A percentile compares a stretch with the other conserved stretches of the same genome.
These are phyloP conservation scores for Dermochelys coriacea DNA, from an alignment of 2,797 vertebrate genomes.

Conservation along the genomic window DNA sequence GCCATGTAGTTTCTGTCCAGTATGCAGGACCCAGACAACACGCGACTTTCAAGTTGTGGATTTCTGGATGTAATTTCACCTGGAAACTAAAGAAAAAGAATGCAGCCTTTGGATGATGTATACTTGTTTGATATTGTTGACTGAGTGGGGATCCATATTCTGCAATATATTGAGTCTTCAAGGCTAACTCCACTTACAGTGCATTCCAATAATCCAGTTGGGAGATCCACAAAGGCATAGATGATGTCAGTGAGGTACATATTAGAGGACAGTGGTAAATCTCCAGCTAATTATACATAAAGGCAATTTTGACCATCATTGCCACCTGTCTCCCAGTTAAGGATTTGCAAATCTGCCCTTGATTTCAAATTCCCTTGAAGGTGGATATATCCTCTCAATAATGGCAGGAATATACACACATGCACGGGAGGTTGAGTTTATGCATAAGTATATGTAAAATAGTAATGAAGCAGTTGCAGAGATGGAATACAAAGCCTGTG, in stretches of 20 bases:
- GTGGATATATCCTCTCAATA: background rate
- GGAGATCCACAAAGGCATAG: background rate
- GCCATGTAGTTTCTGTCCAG: background rate
- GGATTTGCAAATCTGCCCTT: background rate
- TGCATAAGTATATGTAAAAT: background rate
- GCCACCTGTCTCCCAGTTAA: background rate
- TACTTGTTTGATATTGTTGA: background rate
- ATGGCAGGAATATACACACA: background rate
- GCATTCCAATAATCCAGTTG: background rate
- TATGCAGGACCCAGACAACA: background rate
- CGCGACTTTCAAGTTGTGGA: background rate
- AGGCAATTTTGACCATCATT: background rate
- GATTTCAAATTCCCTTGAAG: background rate
- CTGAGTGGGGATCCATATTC: background rate
- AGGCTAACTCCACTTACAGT: background rate
- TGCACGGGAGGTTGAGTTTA: background rate
- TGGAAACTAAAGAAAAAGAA: background rate
- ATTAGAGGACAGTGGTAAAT: background rate
- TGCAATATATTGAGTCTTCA: background rate
- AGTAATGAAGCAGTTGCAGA: background rate
- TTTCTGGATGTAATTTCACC: background rate
- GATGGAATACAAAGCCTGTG: background rate
- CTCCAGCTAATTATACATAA: background rate
- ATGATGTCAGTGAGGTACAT: fast-evolving
- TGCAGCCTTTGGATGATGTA: background rate